A percentile compares a stretch with the other conserved stretches of the same genome.
These are phyloP conservation scores for Hemichromis elongatus DNA, from an alignment of 2,113 vertebrate species.

Conservation along the genomic window DNA sequence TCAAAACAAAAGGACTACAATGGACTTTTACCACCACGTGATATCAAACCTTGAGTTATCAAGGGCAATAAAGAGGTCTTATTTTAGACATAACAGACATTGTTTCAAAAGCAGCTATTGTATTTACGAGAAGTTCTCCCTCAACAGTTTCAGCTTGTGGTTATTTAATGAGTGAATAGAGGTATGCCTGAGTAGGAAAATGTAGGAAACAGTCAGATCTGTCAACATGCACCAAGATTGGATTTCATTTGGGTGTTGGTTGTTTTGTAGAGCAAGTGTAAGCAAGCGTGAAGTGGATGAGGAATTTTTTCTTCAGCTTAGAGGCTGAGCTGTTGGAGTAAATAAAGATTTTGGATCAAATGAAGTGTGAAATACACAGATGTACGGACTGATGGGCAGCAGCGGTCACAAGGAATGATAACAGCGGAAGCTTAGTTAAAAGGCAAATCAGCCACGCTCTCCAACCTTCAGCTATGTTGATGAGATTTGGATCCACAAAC, in stretches of 20 bases:
- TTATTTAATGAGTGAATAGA: not conserved
- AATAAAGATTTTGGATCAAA: not conserved
- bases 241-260: not conserved
- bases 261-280: not conserved
- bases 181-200: not conserved
- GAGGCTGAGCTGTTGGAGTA: not conserved
- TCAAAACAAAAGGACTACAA: not conserved
- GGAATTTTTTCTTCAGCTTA: not conserved
- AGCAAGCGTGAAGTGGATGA: rapidly evolving
- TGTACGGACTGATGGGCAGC: not conserved
- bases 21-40: not conserved
- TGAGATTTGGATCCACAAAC: not conserved
- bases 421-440: not conserved
- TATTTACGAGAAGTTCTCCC: not conserved
- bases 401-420: not conserved
- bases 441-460: not conserved
- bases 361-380: not conserved
- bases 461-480: not conserved
- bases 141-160: not conserved
- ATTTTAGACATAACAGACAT: rapidly evolving
- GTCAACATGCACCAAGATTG: not conserved
- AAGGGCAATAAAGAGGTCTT: rapidly evolving
- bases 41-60: not conserved
- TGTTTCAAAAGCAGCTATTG: not conserved
- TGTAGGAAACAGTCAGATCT: not conserved